phyloP scores from a whole-genome alignment of 2,888 invertebrate genomes.

The Cryptus armator region DNA sequence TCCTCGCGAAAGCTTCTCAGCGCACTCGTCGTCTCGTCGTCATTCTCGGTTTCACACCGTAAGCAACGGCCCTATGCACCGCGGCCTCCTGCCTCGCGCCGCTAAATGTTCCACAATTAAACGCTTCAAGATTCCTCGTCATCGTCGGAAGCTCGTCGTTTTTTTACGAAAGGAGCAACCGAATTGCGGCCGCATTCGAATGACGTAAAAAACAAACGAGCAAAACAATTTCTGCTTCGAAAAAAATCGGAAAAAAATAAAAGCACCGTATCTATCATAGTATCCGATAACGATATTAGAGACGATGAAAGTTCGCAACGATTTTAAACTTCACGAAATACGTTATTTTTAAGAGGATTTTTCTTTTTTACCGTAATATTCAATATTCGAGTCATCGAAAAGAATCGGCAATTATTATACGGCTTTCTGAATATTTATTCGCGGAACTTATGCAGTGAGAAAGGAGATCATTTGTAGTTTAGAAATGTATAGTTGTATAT shows the following conservation, averaged over 20 bases:
- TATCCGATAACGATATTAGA: no score
- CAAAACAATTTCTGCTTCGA: not conserved
- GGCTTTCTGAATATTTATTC: no score
- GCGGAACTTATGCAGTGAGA: no score
- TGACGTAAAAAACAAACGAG: not conserved
- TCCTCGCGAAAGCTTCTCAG: constrained; percentile 56
- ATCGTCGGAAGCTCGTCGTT: constrained; percentile 23
- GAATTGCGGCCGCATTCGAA: not conserved
- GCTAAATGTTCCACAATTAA: constrained; percentile 79
- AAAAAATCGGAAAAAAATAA: not conserved
- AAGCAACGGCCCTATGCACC: constrained; percentile 15
- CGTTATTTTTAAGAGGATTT: no score
- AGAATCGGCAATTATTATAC: no score
- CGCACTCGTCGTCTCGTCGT: constrained; percentile 65
- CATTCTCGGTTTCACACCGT: constrained; percentile 54
- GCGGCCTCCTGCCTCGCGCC: constrained; percentile 65
- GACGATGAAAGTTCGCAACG: not conserved
- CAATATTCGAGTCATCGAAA: no score
- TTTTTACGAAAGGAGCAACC: constrained; percentile 1
- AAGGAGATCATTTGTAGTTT: no score
- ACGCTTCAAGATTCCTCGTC: constrained; percentile 61
- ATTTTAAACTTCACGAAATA: not conserved
- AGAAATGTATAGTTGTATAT: no score
- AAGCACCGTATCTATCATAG: not conserved
- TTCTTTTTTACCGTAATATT: no score